A percentile compares a stretch with the other conserved stretches of the same genome.
These are phyloP conservation scores for Pachypanchax playfairii DNA, from an alignment of 2,113 vertebrate species.

Conservation along the genomic window DNA sequence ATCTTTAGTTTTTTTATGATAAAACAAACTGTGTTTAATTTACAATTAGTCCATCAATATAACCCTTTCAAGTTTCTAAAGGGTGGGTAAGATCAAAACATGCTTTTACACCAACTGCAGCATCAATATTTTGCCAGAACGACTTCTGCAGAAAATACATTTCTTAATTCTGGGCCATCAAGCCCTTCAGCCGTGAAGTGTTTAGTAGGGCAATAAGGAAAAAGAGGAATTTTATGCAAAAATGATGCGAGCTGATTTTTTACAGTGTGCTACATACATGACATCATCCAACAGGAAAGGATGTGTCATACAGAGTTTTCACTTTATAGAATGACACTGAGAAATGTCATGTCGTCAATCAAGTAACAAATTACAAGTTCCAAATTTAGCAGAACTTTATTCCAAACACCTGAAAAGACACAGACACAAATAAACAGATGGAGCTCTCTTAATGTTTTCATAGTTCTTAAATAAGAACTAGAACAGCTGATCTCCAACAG, in stretches of 20 bases:
- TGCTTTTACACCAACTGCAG: too few species aligned
- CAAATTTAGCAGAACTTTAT: constrained; percentile 24
- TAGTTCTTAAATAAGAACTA: constrained; percentile 42
- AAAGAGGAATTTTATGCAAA: constrained; percentile 16
- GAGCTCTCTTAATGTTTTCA: constrained; percentile 44
- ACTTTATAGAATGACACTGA: background rate
- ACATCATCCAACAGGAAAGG: constrained; percentile 3
- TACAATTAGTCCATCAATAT: too few species aligned
- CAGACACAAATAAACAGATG: constrained; percentile 21
- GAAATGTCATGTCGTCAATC: constrained; percentile 31
- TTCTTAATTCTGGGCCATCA: background rate
- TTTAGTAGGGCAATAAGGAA: constrained; percentile 22
- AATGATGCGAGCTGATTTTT: background rate
- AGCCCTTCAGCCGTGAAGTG: background rate
- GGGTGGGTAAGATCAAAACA: too few species aligned
- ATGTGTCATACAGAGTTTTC: constrained; percentile 1
- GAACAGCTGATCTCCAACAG: constrained; percentile 71
- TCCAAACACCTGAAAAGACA: constrained; percentile 22
- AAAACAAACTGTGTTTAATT: too few species aligned
- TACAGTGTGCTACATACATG: background rate
- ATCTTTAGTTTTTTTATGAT: too few species aligned
- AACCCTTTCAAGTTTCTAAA: too few species aligned
- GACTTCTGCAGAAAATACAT: too few species aligned
- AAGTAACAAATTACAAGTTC: constrained; percentile 12
- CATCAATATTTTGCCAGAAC: background rate